Conservation (phyloP, 2,888 invertebrate species). For the Tenthredo distinguenda region DNA sequence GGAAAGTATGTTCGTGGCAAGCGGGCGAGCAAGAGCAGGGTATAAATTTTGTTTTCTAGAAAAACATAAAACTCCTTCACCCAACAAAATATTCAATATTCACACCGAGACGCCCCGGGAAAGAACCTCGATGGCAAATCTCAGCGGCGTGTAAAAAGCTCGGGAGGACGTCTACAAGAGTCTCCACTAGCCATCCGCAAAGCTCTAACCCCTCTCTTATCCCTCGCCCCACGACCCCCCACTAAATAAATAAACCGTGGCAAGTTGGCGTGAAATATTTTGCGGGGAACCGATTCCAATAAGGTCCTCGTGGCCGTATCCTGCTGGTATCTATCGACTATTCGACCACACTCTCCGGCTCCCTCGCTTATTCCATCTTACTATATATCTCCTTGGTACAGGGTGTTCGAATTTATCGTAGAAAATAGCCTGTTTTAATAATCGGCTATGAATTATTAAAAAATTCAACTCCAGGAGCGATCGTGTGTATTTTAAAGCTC, state of each 20-base stretch:
- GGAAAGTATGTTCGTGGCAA: background rate
- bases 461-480: background rate
- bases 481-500: background rate
- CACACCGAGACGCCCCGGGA: background rate
- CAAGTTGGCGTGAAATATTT: conserved; percentile 51
- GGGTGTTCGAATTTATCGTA: conserved; percentile 14
- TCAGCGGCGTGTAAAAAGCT: background rate
- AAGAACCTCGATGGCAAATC: conserved; percentile 16
- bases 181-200: background rate
- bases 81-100: conserved; percentile 40
- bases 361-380: conserved; percentile 7
- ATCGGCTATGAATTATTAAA: background rate
- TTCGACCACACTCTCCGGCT: conserved; percentile 21
- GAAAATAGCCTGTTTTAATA: background rate
- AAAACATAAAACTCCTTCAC: conserved; percentile 5
- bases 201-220: background rate
- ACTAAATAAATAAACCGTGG: conserved; percentile 46
- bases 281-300: conserved; percentile 47
- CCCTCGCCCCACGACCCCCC: background rate
- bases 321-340: conserved; percentile 40
- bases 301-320: conserved; percentile 40
- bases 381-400: background rate
- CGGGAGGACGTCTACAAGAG: background rate
- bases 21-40: background rate
- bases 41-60: conserved; percentile 26